phyloP scores from a whole-genome alignment of 1,140 invertebrate species.

The Danaus plexippus region DNA sequence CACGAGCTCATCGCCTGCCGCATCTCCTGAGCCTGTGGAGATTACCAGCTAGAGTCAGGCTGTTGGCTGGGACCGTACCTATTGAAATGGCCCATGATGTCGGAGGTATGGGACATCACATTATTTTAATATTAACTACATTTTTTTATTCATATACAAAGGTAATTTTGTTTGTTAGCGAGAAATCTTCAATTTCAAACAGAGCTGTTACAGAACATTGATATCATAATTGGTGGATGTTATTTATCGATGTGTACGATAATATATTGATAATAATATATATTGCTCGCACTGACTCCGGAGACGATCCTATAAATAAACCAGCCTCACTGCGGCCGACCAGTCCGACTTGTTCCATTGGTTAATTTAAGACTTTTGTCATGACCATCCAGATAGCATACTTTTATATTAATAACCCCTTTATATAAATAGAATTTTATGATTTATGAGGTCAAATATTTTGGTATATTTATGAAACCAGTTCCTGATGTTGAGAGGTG shows the following conservation, averaged over 20 bases:
- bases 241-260: constrained; percentile 29
- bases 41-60: constrained; percentile 69
- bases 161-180: constrained; percentile 5
- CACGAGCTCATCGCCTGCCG: constrained; percentile 49
- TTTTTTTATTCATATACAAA: background rate
- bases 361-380: constrained; percentile 27
- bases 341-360: constrained; percentile 23
- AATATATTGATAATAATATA: constrained; percentile 29
- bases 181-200: constrained; percentile 17
- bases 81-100: constrained; percentile 72
- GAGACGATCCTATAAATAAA: constrained; percentile 31
- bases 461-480: constrained; percentile 2
- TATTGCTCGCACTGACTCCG: constrained; percentile 20
- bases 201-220: constrained; percentile 19
- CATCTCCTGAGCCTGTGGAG: constrained; percentile 67
- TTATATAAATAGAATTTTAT: constrained; percentile 15
- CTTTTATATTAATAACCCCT: constrained; percentile 10
- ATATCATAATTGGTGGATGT: constrained; percentile 27
- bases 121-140: constrained; percentile 1
- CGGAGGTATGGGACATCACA: constrained; percentile 50
- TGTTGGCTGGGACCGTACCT: constrained; percentile 72
- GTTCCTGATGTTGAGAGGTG: constrained; percentile 17
- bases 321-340: constrained; percentile 19
- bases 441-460: constrained; percentile 7
- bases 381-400: constrained; percentile 15